Conservation (phyloP, 1,140 invertebrate genomes). For the Samia ricini region DNA sequence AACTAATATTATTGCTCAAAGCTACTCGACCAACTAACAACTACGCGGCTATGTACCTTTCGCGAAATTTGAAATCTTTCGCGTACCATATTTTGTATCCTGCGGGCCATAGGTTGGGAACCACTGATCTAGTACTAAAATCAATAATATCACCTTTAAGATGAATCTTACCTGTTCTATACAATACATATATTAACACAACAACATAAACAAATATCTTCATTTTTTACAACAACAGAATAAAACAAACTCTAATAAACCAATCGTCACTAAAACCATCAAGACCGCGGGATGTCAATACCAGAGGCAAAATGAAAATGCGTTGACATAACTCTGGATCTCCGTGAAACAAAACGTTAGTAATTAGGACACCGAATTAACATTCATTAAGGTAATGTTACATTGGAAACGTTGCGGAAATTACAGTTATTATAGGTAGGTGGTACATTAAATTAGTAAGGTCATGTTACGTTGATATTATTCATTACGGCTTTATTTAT, state of each 20-base stretch:
- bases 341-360: slow-evolving; percentile 30
- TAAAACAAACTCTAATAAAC: neutral
- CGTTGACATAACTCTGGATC: slow-evolving; percentile 14
- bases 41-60: no score
- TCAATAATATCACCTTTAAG: no score
- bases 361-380: slow-evolving; percentile 45
- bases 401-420: slow-evolving; percentile 46
- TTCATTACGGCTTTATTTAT: neutral
- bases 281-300: slow-evolving; percentile 16
- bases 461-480: slow-evolving; percentile 21
- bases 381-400: slow-evolving; percentile 35
- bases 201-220: slow-evolving; percentile 56
- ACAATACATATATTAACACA: slow-evolving; percentile 52
- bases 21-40: no score
- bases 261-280: neutral
- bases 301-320: slow-evolving; percentile 31
- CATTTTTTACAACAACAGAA: slow-evolving; percentile 32
- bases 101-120: no score
- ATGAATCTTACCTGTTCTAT: slow-evolving; percentile 41
- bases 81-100: no score
- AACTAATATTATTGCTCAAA: no score
- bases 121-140: no score
- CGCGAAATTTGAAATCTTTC: no score
- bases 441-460: slow-evolving; percentile 40
- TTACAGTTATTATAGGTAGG: slow-evolving; percentile 27